Base-by-base conservation (phyloP, 2,888 invertebrate species). In the Autographa gamma region DNA sequence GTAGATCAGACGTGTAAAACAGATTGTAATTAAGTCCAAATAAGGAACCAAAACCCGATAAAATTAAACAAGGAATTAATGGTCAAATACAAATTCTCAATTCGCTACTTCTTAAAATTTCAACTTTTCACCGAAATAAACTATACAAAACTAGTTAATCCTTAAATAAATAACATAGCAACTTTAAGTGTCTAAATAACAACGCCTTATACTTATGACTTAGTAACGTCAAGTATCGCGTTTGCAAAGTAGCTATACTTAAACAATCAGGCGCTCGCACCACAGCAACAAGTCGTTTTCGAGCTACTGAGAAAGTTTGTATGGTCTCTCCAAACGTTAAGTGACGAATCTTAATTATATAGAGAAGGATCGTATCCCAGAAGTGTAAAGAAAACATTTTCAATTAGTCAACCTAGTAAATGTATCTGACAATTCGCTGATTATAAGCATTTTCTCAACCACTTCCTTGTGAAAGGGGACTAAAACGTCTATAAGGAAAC, bases 201-300 rank as follows among this genome's bases (percentile, higher is more conserved):
- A 64, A 61, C 82, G 78, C 83, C 84, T 80, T 56, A 18, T 54
- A 59, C 18, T 52, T 63, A 2, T 58, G 66, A 77, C 48, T 72
- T 56, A 73, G 18, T 25, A 31, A 34, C 16, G 18, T 32, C 18
- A 60, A 63, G 41, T 52, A 59, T 63, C 65, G 31, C 18, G 8
- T 62, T 19, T 43, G 62, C 32, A 63, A 70, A 63, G 43, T 66
- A 63, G 73, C 83, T 80, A 80, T 79, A 56, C 18, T 71, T 56
- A 71, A 77, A 75, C 8, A 14, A 63, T 32, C 61, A 83, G 83
- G 83, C 83, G 79, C 68, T 80, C 32, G 16, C 13, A 54, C 38
- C 52, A 66, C 63, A 14, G 1, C 18, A 60, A 8, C 41, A 54
- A 31, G 52, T 8, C 6, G 19, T 62, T 52, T 56, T 48, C n/a